phyloP scores from a whole-genome alignment of 2,888 invertebrate genomes.

The Cantharis rustica region DNA sequence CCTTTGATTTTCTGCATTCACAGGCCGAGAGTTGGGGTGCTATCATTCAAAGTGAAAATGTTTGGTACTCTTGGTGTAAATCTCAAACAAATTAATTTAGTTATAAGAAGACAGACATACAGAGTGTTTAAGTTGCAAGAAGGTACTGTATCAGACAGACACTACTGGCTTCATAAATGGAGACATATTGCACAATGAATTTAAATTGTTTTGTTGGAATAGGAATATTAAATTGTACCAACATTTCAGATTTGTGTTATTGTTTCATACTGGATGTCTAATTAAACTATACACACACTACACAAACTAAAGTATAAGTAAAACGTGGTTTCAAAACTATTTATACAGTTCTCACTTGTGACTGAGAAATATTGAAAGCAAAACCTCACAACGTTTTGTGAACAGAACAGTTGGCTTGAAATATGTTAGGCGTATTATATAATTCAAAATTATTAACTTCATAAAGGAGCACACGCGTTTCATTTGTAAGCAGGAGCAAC shows the following conservation, averaged over 20 bases:
- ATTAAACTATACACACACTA: background rate
- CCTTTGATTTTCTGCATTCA: too few relatives aligned
- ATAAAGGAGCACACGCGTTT: constrained; percentile 23
- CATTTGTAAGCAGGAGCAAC: constrained; percentile 22
- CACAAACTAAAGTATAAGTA: background rate
- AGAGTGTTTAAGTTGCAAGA: too few relatives aligned
- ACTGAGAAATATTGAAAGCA: background rate
- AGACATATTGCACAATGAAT: background rate
- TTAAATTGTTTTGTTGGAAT: background rate
- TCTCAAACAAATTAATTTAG: too few relatives aligned
- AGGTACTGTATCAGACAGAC: background rate
- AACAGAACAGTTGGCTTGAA: constrained; percentile 14
- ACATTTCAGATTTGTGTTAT: background rate
- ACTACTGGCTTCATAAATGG: background rate
- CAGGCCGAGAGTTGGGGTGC: too few relatives aligned
- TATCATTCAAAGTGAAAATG: too few relatives aligned
- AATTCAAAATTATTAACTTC: constrained; percentile 27
- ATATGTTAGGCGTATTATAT: constrained; percentile 16
- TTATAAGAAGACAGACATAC: too few relatives aligned
- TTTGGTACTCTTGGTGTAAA: too few relatives aligned
- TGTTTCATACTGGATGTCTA: background rate
- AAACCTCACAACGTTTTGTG: constrained; percentile 9
- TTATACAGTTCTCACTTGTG: background rate
- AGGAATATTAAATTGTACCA: background rate
- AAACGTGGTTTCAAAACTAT: background rate